Base-by-base conservation (phyloP, 1,140 invertebrate species). In the Danaus melanippus region DNA sequence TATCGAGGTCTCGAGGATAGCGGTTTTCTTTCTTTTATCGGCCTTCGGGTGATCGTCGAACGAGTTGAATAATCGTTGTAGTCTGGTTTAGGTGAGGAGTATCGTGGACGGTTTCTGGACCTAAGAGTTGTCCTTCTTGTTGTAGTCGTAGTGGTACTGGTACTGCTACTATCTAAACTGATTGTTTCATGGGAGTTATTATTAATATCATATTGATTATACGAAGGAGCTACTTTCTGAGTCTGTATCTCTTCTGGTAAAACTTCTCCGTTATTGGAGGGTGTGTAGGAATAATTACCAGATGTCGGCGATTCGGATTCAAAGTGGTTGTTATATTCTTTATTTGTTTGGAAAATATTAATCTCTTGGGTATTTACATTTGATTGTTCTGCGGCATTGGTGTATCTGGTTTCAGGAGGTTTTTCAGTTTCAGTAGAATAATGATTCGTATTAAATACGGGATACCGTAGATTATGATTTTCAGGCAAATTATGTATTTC, bases 1-100 rank as follows among this genome's bases (percentile, higher is more conserved):
- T 84, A 86, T 71, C 69, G 74, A 40, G 71, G 59, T 67, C 81
- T 76, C 10, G 60, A 50, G 17, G 80, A 71, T 41, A 80, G 51
- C 32, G 88, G 88, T 57, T 82, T 79, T 39, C 87, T 78, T 71
- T 87, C 86, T 69, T 84, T 74, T 10, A 84, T 61, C 49, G 88
- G 84, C 54, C 83, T 82, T 54, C 88, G 72, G 44, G 85, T 81
- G 2, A 83, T 72, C n/a, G 76, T 65, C 17, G 69, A 60, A 56
- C 65, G 74, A 39, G 78, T 80, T 11, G 67, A 74, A 50, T 78
- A 76, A 67, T 88, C 81, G 53, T 74, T 74, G n/a, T 69, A 71
- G 11, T 85, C 81, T 17, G 74, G 57, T 66, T 67, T 74, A 9
- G 74, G 66, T 47, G 74, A 81, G 7, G 84, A 79, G 54, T 86